These are phyloP conservation scores for Acrobasis repandana DNA, from an alignment of 2,888 invertebrate species.

Conservation along the genomic window DNA sequence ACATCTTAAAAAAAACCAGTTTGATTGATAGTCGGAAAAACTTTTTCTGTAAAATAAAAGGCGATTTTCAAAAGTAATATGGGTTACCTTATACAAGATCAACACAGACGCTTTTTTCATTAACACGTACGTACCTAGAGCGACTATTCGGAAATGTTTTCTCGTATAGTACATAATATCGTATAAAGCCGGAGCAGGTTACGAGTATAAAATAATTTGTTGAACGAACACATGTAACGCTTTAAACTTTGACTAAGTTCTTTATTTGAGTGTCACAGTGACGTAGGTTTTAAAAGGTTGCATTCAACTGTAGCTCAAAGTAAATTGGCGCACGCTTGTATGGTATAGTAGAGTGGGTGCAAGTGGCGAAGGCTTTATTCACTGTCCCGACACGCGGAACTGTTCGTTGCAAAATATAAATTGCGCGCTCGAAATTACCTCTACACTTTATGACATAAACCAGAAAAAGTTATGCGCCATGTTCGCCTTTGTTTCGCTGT, in stretches of 20 bases:
- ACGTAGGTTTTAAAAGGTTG: constrained; percentile 29
- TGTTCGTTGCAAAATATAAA: constrained; percentile 66
- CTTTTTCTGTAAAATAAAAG: no score
- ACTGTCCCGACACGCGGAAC: constrained; percentile 51
- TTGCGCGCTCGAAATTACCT: constrained; percentile 67
- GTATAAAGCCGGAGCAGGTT: no score
- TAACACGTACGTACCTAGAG: no score
- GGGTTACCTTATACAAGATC: no score
- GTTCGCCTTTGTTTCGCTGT: constrained; percentile 50
- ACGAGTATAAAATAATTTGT: no score
- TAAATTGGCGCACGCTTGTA: constrained; percentile 45
- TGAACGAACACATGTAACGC: no score
- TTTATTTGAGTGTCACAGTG: constrained; percentile 23
- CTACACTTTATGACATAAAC: constrained; percentile 65
- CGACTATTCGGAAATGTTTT: no score
- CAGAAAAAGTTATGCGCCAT: constrained; percentile 56
- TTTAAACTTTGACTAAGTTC: constrained; percentile 7
- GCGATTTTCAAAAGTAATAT: no score
- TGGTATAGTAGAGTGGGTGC: constrained; percentile 39
- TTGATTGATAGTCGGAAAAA: no score
- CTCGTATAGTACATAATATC: no score
- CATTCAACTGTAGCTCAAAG: constrained; percentile 39
- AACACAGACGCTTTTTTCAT: no score
- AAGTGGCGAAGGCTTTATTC: constrained; percentile 60
- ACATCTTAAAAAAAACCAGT: no score